phyloP scores from a whole-genome alignment of 2,888 invertebrate genomes.

The Plebejus anna region DNA sequence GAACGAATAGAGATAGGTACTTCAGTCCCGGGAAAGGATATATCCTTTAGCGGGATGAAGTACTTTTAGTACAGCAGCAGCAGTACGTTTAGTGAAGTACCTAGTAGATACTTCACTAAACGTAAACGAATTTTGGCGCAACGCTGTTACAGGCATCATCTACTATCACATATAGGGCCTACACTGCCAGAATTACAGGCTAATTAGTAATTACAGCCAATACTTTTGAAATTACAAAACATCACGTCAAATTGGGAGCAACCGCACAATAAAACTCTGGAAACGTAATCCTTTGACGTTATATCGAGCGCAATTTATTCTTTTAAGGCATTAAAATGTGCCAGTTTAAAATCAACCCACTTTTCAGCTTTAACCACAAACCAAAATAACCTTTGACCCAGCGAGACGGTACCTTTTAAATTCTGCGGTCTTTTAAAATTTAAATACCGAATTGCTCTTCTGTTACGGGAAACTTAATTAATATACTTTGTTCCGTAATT shows the following conservation, averaged over 20 bases:
- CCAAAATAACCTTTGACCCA: constrained; percentile 27
- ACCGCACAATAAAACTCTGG: background rate
- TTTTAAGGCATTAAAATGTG: constrained; percentile 20
- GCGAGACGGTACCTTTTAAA: constrained; percentile 24
- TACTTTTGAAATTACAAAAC: background rate
- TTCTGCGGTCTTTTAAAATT: constrained; percentile 27
- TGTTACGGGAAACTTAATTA: constrained; percentile 21
- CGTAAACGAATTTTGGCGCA: no score
- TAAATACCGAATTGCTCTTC: constrained; percentile 27
- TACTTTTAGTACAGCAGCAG: no score
- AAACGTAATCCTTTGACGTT: constrained; percentile 6
- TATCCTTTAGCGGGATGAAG: no score
- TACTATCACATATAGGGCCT: background rate
- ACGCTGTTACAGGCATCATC: no score
- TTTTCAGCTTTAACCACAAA: constrained; percentile 18
- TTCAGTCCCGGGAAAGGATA: no score
- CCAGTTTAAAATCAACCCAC: constrained; percentile 23
- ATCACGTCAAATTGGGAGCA: background rate
- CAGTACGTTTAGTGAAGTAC: no score
- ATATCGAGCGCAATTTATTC: constrained; percentile 14
- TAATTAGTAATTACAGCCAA: background rate
- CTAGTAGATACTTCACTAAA: no score
- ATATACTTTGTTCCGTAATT: constrained; percentile 23
- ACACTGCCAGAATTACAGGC: background rate
- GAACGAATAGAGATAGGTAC: no score